These are phyloP conservation scores for Diaphora mendica DNA, from an alignment of 2,888 invertebrate species.

Conservation along the genomic window DNA sequence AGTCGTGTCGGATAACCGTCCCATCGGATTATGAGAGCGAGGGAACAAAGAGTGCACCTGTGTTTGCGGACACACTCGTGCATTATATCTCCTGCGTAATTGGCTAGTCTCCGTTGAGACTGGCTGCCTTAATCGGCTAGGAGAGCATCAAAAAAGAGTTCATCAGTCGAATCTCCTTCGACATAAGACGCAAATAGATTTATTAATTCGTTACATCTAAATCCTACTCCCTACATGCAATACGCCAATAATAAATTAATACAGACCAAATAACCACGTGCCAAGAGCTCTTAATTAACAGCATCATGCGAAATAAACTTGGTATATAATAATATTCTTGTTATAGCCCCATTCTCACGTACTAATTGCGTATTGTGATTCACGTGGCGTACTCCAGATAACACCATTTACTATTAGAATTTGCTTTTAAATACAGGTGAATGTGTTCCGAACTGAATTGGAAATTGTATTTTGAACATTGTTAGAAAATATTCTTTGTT, in stretches of 20 bases:
- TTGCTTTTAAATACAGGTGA: constrained; percentile 5
- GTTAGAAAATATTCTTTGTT: not conserved
- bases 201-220: constrained; percentile 2
- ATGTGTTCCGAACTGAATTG: not conserved
- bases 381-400: constrained; percentile 27
- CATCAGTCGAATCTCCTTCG: too few relatives aligned
- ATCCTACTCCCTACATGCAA: not conserved
- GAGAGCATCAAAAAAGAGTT: too few relatives aligned
- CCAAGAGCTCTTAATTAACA: constrained; percentile 27
- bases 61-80: too few relatives aligned
- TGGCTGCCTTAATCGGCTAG: too few relatives aligned
- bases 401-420: constrained; percentile 35
- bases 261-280: constrained; percentile 16
- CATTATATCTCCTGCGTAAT: too few relatives aligned
- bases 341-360: constrained; percentile 39
- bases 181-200: too few relatives aligned
- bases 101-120: too few relatives aligned
- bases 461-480: not conserved
- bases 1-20: too few relatives aligned
- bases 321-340: constrained; percentile 20
- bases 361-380: constrained; percentile 43
- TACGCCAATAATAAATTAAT: constrained; percentile 15
- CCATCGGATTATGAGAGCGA: too few relatives aligned
- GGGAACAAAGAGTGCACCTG: too few relatives aligned
- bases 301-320: constrained; percentile 29